Conservation (phyloP, 1,140 invertebrate genomes). For the Bombus pyrosoma region DNA sequence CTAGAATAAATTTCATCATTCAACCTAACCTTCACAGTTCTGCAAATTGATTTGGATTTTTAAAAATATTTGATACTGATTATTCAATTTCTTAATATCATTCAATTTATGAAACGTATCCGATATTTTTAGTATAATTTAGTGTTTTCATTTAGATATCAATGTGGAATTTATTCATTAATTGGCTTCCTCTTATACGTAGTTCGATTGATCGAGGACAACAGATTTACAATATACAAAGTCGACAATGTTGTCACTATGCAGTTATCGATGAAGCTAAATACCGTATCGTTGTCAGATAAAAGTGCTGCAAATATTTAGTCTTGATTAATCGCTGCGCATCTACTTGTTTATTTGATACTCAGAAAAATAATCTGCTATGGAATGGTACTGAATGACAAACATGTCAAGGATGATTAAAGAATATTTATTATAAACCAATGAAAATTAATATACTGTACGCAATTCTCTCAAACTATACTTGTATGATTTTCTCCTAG, state of each 20-base stretch:
- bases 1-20: background rate
- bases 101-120: background rate
- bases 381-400: background rate
- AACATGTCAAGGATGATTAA: background rate
- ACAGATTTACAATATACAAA: slow-evolving; percentile 19
- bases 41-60: background rate
- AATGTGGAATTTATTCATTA: background rate
- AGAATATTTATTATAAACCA: background rate
- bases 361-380: background rate
- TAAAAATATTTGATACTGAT: too few relatives aligned
- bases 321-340: slow-evolving; percentile 20
- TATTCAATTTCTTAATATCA: background rate
- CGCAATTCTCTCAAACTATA: background rate
- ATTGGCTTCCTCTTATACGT: background rate
- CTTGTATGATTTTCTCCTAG: background rate
- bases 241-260: slow-evolving; percentile 32
- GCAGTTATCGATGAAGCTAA: slow-evolving; percentile 4
- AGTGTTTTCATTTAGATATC: background rate
- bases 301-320: slow-evolving; percentile 52
- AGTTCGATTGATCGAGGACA: background rate
- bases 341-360: slow-evolving; percentile 10
- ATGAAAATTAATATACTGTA: background rate
- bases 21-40: too few relatives aligned
- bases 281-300: background rate
- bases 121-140: background rate